These are phyloP conservation scores for Pantala flavescens DNA, from an alignment of 1,140 invertebrate genomes.

Conservation along the genomic window DNA sequence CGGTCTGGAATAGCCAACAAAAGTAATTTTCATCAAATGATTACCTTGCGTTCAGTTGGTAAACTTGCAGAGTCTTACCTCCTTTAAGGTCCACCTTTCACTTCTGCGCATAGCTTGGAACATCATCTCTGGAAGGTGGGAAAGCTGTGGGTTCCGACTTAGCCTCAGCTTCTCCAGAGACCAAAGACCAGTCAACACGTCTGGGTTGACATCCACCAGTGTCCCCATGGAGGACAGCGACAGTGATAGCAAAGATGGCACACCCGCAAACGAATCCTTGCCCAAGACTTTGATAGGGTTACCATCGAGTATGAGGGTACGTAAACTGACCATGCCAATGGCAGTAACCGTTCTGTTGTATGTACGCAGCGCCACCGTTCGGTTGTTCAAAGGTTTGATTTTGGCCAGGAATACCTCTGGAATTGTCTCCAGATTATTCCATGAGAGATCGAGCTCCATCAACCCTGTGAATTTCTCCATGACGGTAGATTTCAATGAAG, in stretches of 20 bases:
- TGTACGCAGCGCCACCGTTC: no score
- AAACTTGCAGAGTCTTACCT: conserved; percentile 11
- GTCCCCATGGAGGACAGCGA: conserved; percentile 51
- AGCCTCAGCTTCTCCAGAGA: conserved; percentile 31
- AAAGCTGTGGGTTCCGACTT: neutral
- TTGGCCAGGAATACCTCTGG: neutral
- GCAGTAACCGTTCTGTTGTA: neutral
- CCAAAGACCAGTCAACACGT: conserved; percentile 39
- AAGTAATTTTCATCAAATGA: no score
- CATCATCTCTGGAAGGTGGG: neutral
- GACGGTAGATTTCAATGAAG: neutral
- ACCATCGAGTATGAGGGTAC: neutral
- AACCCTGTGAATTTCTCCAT: neutral
- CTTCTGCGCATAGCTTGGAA: neutral
- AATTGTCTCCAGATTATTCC: neutral
- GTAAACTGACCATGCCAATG: neutral
- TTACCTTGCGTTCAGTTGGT: no score
- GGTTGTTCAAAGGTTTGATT: neutral
- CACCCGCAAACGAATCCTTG: conserved; percentile 39
- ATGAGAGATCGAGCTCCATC: neutral
- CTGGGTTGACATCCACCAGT: conserved; percentile 42
- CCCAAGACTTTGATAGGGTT: neutral
- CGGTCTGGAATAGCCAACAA: no score
- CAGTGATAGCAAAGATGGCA: conserved; percentile 47
- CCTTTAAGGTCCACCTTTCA: conserved; percentile 25